A percentile compares a stretch with the other conserved stretches of the same genome.
These are phyloP conservation scores for Helicoverpa assulta DNA, from an alignment of 2,888 invertebrate genomes.

Conservation along the genomic window DNA sequence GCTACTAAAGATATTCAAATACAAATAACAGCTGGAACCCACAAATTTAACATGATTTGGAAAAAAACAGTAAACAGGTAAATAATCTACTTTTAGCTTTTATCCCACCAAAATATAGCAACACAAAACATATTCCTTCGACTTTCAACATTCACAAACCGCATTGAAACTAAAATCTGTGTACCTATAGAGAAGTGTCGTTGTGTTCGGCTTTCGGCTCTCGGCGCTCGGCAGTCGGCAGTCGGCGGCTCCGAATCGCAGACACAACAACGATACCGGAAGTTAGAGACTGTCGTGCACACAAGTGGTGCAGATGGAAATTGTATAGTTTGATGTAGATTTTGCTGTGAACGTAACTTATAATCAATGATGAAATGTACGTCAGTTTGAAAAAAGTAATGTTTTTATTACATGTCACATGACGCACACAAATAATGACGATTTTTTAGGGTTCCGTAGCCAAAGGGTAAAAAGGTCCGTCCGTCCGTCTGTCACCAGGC, in stretches of 20 bases:
- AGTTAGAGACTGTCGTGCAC: constrained; percentile 34
- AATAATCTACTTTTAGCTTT: not conserved
- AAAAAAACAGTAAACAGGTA: too few species aligned
- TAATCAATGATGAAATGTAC: too few species aligned
- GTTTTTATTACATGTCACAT: too few species aligned
- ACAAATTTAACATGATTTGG: too few species aligned
- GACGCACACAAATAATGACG: too few species aligned
- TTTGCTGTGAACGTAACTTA: too few species aligned
- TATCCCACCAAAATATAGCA: constrained; percentile 34
- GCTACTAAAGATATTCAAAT: too few species aligned
- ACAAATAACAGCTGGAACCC: too few species aligned
- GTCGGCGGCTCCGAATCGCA: constrained; percentile 50
- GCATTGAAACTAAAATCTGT: constrained; percentile 47
- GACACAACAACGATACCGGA: constrained; percentile 60
- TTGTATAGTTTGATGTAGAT: not conserved
- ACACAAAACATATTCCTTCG: constrained; percentile 7
- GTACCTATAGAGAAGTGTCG: constrained; percentile 16
- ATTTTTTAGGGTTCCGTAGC: too few species aligned
- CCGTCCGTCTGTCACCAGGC: too few species aligned
- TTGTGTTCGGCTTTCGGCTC: constrained; percentile 23
- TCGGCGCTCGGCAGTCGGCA: constrained; percentile 11
- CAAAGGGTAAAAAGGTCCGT: too few species aligned
- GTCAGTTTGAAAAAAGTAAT: too few species aligned
- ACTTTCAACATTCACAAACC: constrained; percentile 36
- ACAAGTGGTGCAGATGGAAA: constrained; percentile 33